These are phyloP conservation scores for Daubentonia madagascariensis DNA, from an alignment of 2,113 vertebrate species.

Conservation along the genomic window DNA sequence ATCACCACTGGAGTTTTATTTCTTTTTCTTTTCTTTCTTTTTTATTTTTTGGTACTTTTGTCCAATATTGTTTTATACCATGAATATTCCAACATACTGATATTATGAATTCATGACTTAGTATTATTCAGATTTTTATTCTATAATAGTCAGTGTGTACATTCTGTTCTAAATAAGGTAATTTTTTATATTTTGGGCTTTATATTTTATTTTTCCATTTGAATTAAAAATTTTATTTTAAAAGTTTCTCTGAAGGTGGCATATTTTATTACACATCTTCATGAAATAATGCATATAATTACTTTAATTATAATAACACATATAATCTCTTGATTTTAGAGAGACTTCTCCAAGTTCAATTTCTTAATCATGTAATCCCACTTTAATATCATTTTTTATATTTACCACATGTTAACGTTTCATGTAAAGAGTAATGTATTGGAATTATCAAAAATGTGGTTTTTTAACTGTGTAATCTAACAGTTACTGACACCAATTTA, in stretches of 20 bases:
- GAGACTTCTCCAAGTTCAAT: not conserved
- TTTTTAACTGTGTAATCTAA: not conserved
- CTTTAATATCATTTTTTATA: not conserved
- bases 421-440: not conserved
- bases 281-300: not conserved
- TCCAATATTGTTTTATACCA: not conserved
- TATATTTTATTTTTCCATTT: not conserved
- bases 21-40: not conserved
- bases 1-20: not conserved
- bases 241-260: not conserved
- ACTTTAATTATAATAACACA: no score
- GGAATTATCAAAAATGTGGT: not conserved
- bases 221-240: not conserved
- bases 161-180: not conserved
- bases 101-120: not conserved
- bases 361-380: not conserved
- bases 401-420: not conserved
- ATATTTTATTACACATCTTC: not conserved
- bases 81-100: not conserved
- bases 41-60: not conserved
- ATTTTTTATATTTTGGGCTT: not conserved
- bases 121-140: not conserved
- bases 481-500: constrained; percentile 29
- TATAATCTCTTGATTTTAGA: not conserved
- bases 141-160: not conserved